These are phyloP conservation scores for Noturus placidus DNA, from an alignment of 2,113 vertebrate species.

Conservation along the genomic window DNA sequence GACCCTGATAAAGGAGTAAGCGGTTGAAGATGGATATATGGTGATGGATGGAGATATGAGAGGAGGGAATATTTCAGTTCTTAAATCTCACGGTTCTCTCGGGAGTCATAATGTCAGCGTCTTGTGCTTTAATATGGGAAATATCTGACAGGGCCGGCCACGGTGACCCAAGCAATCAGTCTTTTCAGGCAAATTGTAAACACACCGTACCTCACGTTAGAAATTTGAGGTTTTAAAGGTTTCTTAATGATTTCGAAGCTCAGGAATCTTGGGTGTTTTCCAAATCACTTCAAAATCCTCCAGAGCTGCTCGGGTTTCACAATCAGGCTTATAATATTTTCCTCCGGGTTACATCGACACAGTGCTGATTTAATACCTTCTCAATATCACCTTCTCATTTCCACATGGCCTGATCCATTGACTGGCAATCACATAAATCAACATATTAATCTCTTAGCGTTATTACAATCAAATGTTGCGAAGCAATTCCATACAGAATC, in stretches of 20 bases:
- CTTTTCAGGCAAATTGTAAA: not conserved
- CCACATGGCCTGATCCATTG: not conserved
- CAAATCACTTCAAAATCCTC: not conserved
- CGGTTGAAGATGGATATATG: no score
- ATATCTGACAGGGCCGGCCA: not conserved
- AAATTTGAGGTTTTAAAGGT: not conserved
- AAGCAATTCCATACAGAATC: no score
- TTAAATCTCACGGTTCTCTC: no score
- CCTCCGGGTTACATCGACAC: not conserved
- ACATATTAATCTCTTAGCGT: not conserved
- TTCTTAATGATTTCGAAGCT: not conserved
- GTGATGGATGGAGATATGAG: no score
- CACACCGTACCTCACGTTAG: not conserved
- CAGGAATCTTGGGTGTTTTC: not conserved
- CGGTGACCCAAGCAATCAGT: not conserved
- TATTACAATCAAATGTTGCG: not conserved
- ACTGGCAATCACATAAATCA: not conserved
- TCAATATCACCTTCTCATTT: not conserved
- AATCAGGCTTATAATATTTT: not conserved
- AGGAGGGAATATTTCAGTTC: no score
- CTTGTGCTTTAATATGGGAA: no score
- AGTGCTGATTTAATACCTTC: no score
- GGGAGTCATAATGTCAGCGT: no score
- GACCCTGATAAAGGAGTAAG: no score
- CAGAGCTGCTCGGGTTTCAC: not conserved